Conservation (phyloP, 2,888 invertebrate species). For the Masnerella sp. region DNA sequence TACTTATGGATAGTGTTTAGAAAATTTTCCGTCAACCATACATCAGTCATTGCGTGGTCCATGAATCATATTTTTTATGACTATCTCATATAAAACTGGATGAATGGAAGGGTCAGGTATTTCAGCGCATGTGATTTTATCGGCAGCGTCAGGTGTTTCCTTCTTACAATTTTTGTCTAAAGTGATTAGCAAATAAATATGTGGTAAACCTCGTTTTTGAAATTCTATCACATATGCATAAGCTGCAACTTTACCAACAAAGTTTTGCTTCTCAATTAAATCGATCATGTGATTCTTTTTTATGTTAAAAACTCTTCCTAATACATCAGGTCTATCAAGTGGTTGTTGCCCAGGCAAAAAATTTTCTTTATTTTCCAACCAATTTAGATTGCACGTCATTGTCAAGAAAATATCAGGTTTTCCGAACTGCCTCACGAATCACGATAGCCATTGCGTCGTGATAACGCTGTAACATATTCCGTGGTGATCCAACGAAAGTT, state of each 20-base stretch:
- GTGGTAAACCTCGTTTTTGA: too few species aligned
- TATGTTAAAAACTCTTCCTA: constrained; percentile 1
- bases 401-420: too few species aligned
- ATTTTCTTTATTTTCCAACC: constrained; percentile 46
- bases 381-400: too few species aligned
- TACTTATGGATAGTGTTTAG: too few species aligned
- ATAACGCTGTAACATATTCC: constrained; percentile 48
- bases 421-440: too few species aligned
- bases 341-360: constrained; percentile 37
- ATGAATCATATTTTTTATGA: too few species aligned
- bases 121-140: too few species aligned
- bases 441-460: constrained; percentile 61
- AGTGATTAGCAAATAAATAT: too few species aligned
- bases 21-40: too few species aligned
- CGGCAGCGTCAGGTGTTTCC: constrained; percentile 51
- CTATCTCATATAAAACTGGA: too few species aligned
- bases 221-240: constrained; percentile 11
- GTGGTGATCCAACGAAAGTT: constrained; percentile 18
- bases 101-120: too few species aligned
- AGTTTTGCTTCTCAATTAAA: constrained; percentile 43
- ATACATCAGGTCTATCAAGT: constrained; percentile 5
- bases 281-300: constrained; percentile 39
- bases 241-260: constrained; percentile 28
- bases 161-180: constrained; percentile 56
- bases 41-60: too few species aligned